These are phyloP conservation scores for Protophormia terraenovae DNA, from an alignment of 2,888 invertebrate genomes.

Conservation along the genomic window DNA sequence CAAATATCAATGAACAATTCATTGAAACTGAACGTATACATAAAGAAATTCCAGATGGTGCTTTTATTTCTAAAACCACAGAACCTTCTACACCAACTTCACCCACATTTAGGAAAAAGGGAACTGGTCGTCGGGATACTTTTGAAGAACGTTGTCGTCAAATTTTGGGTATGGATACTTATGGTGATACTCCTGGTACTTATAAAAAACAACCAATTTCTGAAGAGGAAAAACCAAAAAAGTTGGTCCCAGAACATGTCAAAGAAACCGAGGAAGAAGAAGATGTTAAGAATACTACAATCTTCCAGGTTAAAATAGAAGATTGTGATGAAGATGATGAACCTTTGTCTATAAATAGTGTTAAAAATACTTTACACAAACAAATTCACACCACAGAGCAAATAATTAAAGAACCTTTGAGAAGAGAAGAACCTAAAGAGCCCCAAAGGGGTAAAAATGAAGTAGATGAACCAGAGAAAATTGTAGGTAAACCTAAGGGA, in stretches of 20 bases:
- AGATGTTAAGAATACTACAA: background rate
- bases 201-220: constrained; percentile 68
- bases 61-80: constrained; percentile 73
- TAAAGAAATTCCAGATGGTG: constrained; percentile 74
- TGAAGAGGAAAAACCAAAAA: background rate
- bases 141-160: constrained; percentile 88
- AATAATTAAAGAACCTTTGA: background rate
- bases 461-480: background rate
- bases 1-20: constrained; percentile 59
- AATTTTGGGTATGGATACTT: constrained; percentile 85
- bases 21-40: constrained; percentile 62
- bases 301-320: constrained; percentile 76
- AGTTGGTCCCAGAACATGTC: background rate
- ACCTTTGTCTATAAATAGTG: constrained; percentile 61
- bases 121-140: constrained; percentile 86
- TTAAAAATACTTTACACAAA: constrained; percentile 51
- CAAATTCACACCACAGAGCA: background rate
- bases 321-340: constrained; percentile 76
- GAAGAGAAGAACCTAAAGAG: background rate
- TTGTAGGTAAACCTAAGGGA: background rate
- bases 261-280: constrained; percentile 8
- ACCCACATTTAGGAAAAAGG: constrained; percentile 82
- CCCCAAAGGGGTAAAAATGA: too few species aligned
- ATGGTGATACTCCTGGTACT: constrained; percentile 77
- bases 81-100: constrained; percentile 70